These are phyloP conservation scores for Andrena camellia DNA, from an alignment of 2,888 invertebrate genomes.

Conservation along the genomic window DNA sequence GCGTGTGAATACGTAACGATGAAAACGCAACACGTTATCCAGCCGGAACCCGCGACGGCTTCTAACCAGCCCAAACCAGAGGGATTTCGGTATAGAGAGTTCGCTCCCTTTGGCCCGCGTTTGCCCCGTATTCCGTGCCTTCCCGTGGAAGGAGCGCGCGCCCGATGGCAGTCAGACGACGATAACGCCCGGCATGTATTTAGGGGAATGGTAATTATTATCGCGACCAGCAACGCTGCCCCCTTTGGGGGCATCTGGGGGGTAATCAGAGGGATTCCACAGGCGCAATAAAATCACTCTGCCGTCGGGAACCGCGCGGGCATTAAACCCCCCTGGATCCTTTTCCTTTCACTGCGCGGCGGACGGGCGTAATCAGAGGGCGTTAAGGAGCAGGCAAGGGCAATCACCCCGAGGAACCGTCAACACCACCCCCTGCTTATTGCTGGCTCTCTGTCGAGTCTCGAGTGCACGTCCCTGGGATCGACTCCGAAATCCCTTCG, in stretches of 20 bases:
- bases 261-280: constrained; percentile 50
- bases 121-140: neutral
- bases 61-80: neutral
- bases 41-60: neutral
- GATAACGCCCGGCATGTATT: constrained; percentile 23
- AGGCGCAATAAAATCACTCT: constrained; percentile 50
- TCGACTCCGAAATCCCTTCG: constrained; percentile 54
- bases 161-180: constrained; percentile 6
- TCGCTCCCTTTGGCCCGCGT: neutral
- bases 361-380: constrained; percentile 49
- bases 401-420: constrained; percentile 46
- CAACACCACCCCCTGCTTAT: constrained; percentile 28
- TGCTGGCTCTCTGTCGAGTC: constrained; percentile 11
- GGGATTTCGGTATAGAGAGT: neutral
- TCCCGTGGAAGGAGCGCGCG: neutral
- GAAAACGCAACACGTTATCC: constrained; percentile 32
- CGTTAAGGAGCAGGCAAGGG: constrained; percentile 47
- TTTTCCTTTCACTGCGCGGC: constrained; percentile 43
- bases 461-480: constrained; percentile 24
- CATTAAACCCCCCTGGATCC: constrained; percentile 53
- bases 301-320: constrained; percentile 28
- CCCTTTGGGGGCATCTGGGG: neutral
- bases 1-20: constrained; percentile 45
- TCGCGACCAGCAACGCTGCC: constrained; percentile 1
- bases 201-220: constrained; percentile 49